Conservation (phyloP, 2,113 vertebrate genomes). For the Pygoscelis adeliae region DNA sequence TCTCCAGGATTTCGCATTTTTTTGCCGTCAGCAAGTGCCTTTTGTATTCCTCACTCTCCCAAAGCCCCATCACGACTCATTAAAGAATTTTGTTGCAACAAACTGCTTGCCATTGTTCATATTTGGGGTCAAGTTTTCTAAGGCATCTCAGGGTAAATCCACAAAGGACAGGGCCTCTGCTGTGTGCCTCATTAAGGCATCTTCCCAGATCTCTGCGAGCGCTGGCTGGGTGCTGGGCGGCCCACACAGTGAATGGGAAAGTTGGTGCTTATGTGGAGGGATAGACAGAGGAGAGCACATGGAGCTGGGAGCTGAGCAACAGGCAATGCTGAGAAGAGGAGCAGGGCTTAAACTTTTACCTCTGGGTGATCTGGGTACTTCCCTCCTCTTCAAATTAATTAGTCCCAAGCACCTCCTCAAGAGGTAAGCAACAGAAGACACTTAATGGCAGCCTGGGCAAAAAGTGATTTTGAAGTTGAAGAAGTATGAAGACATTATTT, state of each 20-base stretch:
- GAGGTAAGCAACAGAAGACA: not conserved
- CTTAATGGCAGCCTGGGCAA: not conserved
- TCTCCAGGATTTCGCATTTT: not conserved
- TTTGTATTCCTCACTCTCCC: not conserved
- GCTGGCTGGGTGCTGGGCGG: not conserved
- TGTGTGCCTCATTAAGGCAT: not conserved
- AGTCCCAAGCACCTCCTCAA: not conserved
- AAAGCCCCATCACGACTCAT: not conserved
- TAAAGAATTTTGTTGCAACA: not conserved
- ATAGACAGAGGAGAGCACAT: fast-evolving
- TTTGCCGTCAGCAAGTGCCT: not conserved
- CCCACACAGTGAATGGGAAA: not conserved
- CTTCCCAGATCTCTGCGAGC: fast-evolving
- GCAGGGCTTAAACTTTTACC: not conserved
- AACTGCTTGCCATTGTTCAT: not conserved
- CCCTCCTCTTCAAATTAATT: not conserved
- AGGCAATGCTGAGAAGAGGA: not conserved
- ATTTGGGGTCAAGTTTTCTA: not conserved
- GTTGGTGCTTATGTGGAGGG: not conserved
- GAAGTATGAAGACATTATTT: not conserved
- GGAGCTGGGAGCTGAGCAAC: not conserved
- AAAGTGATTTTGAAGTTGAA: not conserved
- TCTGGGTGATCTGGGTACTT: not conserved
- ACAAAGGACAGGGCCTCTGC: not conserved
- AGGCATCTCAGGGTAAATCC: not conserved